Evolutionary conservation across 2,113 vertebrate genomes (phyloP).

Genomic region (Lichenostomus cassidix): DNA sequence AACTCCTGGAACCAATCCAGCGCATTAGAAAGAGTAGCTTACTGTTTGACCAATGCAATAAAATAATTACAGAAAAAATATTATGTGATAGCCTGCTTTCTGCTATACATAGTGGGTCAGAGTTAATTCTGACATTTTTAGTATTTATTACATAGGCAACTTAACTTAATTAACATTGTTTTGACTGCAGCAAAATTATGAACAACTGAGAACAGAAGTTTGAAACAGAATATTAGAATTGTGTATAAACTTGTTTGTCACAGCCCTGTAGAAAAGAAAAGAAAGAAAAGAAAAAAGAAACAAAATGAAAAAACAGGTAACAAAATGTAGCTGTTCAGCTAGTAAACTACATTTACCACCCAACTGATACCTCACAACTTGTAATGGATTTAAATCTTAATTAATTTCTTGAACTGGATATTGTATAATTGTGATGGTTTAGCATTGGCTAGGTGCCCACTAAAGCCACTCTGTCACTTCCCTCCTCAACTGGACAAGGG

Average conservation of each 20-base stretch:
- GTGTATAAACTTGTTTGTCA: conserved; percentile 3
- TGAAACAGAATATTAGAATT: neutral
- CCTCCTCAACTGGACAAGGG: neutral
- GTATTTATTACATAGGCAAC: conserved; percentile 44
- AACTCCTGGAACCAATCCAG: neutral
- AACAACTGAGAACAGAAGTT: conserved; percentile 1
- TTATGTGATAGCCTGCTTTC: conserved; percentile 14
- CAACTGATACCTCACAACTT: neutral
- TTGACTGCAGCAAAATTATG: neutral
- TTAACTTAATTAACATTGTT: conserved; percentile 46
- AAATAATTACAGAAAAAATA: conserved; percentile 6
- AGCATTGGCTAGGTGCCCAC: neutral
- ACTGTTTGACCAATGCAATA: neutral
- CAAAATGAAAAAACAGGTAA: neutral
- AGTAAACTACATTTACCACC: neutral
- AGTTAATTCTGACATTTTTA: conserved; percentile 49
- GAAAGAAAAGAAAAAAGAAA: neutral
- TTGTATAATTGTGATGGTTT: neutral
- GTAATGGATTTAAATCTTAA: neutral
- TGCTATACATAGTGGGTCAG: neutral
- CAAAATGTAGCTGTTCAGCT: neutral
- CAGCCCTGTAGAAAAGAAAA: neutral
- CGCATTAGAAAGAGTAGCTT: neutral
- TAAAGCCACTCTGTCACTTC: neutral
- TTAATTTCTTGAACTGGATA: neutral